phyloP scores from a whole-genome alignment of 2,888 invertebrate species.

The Platerodrilus igneus region DNA sequence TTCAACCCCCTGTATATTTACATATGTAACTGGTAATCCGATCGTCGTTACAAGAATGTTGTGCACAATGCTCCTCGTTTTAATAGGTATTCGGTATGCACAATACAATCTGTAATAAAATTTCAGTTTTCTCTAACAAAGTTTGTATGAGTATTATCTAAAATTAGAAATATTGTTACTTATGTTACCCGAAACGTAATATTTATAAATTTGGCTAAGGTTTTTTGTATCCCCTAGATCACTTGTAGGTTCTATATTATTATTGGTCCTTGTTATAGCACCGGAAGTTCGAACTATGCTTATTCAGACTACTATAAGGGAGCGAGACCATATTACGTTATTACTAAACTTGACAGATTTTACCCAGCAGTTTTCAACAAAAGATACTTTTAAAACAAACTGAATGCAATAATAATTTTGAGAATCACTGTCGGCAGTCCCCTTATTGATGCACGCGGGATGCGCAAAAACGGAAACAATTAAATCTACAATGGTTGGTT shows the following conservation, averaged over 20 bases:
- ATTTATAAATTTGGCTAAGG: too few species aligned
- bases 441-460: constrained; percentile 41
- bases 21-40: constrained; percentile 35
- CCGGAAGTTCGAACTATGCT: constrained; percentile 15
- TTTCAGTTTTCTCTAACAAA: too few species aligned
- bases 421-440: constrained; percentile 38
- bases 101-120: too few species aligned
- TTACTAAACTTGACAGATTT: constrained; percentile 16
- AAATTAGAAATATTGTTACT: too few species aligned
- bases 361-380: constrained; percentile 17
- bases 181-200: too few species aligned
- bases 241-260: too few species aligned
- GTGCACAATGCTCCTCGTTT: too few species aligned
- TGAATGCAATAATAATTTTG: constrained; percentile 26
- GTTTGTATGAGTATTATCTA: too few species aligned
- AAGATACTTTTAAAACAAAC: constrained; percentile 13
- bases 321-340: constrained; percentile 13
- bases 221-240: too few species aligned
- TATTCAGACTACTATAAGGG: constrained; percentile 12
- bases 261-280: too few species aligned
- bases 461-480: constrained; percentile 51
- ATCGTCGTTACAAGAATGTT: constrained; percentile 21
- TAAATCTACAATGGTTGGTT: constrained; percentile 52
- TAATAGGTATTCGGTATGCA: too few species aligned
- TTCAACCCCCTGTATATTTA: constrained; percentile 32